Percentiles rank a stretch among this genome's conserved stretches.
Conservation (phyloP, 2,797 vertebrate genomes). For the Sciurus vulgaris region DNA sequence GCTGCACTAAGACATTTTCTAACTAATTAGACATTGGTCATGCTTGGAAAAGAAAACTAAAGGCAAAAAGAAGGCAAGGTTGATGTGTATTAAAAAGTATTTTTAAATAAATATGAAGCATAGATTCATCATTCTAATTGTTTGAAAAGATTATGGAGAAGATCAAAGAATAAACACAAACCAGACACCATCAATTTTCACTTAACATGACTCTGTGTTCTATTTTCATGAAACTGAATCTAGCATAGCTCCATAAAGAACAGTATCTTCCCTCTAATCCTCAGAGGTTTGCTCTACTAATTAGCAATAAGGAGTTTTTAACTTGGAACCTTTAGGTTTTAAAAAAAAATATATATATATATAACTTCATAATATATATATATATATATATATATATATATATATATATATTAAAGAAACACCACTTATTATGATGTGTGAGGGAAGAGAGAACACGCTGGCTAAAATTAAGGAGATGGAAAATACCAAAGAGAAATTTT, state of each 20-base stretch:
- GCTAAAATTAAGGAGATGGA: not conserved
- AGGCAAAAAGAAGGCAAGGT: not conserved
- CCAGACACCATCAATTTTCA: not conserved
- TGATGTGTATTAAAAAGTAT: not conserved
- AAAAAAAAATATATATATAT: not conserved
- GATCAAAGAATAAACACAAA: not conserved
- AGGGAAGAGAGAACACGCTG: not conserved
- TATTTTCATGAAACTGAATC: slow-evolving; percentile 14
- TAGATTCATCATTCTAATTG: not conserved
- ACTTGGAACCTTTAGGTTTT: not conserved
- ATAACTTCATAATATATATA: no score
- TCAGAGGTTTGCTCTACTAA: slow-evolving; percentile 6
- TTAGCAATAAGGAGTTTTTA: not conserved
- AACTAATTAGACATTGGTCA: not conserved
- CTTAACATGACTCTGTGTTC: not conserved
- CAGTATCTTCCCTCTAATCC: not conserved
- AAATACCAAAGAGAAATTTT: not conserved
- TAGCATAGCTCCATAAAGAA: not conserved
- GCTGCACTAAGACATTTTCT: slow-evolving; percentile 11
- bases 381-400: not conserved
- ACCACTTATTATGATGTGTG: not conserved
- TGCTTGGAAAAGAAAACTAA: not conserved
- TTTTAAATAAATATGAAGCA: slow-evolving; percentile 29
- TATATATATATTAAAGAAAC: not conserved
- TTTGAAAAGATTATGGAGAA: slow-evolving; percentile 1